A percentile compares a stretch with the other conserved stretches of the same genome.
Evolutionary conservation across 2,113 vertebrate genomes (phyloP).

Genomic region (Pristiophorus japonicus): DNA sequence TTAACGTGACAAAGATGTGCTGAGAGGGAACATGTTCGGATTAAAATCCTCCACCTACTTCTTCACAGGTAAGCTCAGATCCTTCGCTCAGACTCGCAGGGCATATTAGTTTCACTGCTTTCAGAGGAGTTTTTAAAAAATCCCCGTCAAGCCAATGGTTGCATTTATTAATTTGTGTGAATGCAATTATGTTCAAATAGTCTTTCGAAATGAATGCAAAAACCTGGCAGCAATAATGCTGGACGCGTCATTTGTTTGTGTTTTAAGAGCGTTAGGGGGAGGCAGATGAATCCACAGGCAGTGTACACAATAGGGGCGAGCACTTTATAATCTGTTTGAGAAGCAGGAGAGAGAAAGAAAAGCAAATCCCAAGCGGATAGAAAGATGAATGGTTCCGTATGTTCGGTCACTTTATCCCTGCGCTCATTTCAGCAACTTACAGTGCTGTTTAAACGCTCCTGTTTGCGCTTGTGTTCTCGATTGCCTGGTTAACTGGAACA

Average conservation of each 20-base stretch:
- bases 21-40: conserved; percentile 28
- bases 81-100: not conserved
- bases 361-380: not conserved
- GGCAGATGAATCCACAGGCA: not conserved
- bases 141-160: not conserved
- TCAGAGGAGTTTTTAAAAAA: not conserved
- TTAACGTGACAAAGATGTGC: not conserved
- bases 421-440: not conserved
- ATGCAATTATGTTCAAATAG: too few species aligned
- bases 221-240: not conserved
- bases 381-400: not conserved
- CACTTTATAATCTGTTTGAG: not conserved
- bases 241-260: not conserved
- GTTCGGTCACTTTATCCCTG: not conserved
- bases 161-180: too few species aligned
- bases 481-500: not conserved
- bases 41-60: conserved; percentile 31
- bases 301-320: not conserved
- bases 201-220: not conserved
- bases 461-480: too few species aligned
- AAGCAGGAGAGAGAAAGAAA: not conserved
- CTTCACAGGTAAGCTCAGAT: conserved; percentile 24
- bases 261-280: not conserved
- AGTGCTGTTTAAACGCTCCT: not conserved
- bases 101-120: not conserved